Base-by-base conservation (phyloP, 2,113 vertebrate genomes). In the Cavia porcellus region DNA sequence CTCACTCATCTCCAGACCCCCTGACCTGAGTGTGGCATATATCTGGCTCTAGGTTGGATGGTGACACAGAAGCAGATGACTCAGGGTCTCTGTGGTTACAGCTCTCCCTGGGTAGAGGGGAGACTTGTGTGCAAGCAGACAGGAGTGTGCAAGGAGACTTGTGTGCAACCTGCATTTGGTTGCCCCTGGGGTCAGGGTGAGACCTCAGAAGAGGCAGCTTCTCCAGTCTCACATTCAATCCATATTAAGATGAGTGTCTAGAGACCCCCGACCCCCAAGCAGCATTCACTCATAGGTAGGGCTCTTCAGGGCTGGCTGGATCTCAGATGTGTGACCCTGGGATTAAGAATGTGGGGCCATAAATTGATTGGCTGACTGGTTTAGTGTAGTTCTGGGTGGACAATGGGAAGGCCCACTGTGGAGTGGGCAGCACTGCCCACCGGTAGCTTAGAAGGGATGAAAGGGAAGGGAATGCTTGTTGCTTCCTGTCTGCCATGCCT, bases 91-190 rank as follows among this genome's bases (percentile, higher is more conserved):
- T 22, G 22, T 55, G 22, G 10, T 66, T 1, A 1, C 2, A 32
- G 45, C 8, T 3, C 25, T 77, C 57, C 3, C 2, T 17, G 3
- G 0, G 47, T 38, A n/a, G 77, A 45, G 24, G 30, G 45, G 11
- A 47, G n/a, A 13, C 22, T 47, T 19, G 22, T 0, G 0, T 20
- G 59, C 15, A 2, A 15, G 3, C 15, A 17, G 38, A 20, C 6
- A 38, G 57, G 0, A n/a, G n/a, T n/a, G n/a, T n/a, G n/a, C n/a
- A n/a, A n/a, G n/a, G n/a, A n/a, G n/a, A n/a, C n/a, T n/a, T n/a
- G n/a, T n/a, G n/a, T n/a, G n/a, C n/a, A 5, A 24, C 66, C 0
- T 32, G 25, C 30, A 35, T 1, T 13, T 24, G 42, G 15, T 10
- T 10, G 28, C 17, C 7, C 2, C 0, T 52, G 4, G 8, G 59